phyloP scores from a whole-genome alignment of 2,888 invertebrate genomes.

The Orchestes rusci region DNA sequence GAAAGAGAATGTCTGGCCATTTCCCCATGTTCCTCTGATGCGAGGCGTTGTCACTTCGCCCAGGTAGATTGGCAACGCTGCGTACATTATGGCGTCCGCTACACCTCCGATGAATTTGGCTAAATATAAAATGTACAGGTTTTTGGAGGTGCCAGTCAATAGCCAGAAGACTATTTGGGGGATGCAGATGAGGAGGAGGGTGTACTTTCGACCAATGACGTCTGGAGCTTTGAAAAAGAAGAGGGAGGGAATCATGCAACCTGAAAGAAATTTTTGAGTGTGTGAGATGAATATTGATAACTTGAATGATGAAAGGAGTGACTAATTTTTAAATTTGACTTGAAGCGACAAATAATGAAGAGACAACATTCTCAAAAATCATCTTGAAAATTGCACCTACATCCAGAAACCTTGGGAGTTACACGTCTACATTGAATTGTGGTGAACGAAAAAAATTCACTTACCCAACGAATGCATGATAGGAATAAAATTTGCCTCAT shows the following conservation, averaged over 20 bases:
- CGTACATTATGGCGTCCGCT: slow-evolving; percentile 16
- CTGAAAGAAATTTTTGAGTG: slow-evolving; percentile 3
- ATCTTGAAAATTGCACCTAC: too few relatives aligned
- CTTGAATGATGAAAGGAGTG: too few relatives aligned
- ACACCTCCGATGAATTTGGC: slow-evolving; percentile 16
- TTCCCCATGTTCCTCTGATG: slow-evolving; percentile 19
- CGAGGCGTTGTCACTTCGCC: slow-evolving; percentile 17
- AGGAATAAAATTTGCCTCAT: slow-evolving; percentile 1
- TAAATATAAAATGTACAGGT: slow-evolving; percentile 13
- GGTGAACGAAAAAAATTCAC: background rate
- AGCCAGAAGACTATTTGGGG: slow-evolving; percentile 32
- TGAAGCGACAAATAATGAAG: too few relatives aligned
- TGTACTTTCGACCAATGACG: slow-evolving; percentile 34
- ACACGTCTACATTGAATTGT: too few relatives aligned
- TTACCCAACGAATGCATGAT: slow-evolving; percentile 4
- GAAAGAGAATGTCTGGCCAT: slow-evolving; percentile 16
- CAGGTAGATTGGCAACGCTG: slow-evolving; percentile 17
- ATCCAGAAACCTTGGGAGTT: too few relatives aligned
- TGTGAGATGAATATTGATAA: too few relatives aligned
- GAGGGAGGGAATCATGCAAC: slow-evolving; percentile 21
- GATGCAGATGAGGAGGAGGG: slow-evolving; percentile 31
- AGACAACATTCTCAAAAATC: too few relatives aligned
- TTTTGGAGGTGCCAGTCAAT: slow-evolving; percentile 18
- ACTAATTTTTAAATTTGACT: too few relatives aligned
- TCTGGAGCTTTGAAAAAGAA: slow-evolving; percentile 32